Evolutionary conservation across 1,140 invertebrate genomes (phyloP).

Genomic region (Bombus cullumanus): DNA sequence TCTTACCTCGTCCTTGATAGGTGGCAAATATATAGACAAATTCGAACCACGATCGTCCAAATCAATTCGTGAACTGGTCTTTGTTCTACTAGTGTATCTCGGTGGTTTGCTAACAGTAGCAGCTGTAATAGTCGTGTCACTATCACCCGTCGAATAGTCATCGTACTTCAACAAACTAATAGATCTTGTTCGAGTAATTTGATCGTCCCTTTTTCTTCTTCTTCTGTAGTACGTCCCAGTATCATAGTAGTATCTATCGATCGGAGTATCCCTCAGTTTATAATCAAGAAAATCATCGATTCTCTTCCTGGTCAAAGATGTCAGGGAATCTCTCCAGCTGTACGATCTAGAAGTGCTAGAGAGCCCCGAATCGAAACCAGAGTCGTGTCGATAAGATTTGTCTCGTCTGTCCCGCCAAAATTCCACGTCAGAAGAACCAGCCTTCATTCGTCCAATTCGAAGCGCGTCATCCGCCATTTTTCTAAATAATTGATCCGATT

Average conservation of each 20-base stretch:
- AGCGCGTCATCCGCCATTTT: conserved; percentile 29
- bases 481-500: conserved; percentile 44
- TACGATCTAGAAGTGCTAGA: conserved; percentile 54
- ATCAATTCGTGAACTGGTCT: conserved; percentile 8
- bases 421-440: conserved; percentile 21
- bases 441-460: neutral
- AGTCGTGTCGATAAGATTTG: conserved; percentile 34
- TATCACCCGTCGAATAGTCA: conserved; percentile 59
- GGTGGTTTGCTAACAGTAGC: conserved; percentile 12
- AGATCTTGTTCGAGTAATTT: conserved; percentile 56
- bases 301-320: conserved; percentile 35
- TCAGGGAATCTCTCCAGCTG: conserved; percentile 62
- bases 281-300: conserved; percentile 59
- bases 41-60: conserved; percentile 30
- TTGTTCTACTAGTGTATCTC: conserved; percentile 20
- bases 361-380: conserved; percentile 23
- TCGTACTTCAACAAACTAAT: conserved; percentile 62
- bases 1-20: conserved; percentile 45
- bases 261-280: conserved; percentile 49
- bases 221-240: conserved; percentile 38
- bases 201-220: conserved; percentile 54
- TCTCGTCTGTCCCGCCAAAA: conserved; percentile 33
- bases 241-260: conserved; percentile 55
- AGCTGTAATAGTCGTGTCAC: conserved; percentile 47
- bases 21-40: neutral